Evolutionary conservation across 1,140 invertebrate species (phyloP).

Genomic region (Bombus soroeensis): DNA sequence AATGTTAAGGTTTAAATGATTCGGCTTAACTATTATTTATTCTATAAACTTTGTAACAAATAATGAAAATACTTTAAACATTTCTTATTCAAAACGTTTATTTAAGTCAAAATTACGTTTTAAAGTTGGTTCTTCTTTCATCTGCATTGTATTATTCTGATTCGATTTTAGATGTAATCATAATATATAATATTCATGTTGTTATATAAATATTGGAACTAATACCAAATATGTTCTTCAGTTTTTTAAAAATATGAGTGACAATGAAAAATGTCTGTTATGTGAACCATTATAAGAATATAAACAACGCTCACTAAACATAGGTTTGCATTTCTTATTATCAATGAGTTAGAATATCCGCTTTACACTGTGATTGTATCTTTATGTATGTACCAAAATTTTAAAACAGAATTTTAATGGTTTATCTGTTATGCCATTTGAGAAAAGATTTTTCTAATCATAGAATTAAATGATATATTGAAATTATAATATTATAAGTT

Average conservation of each 20-base stretch:
- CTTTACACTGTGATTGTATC: not conserved
- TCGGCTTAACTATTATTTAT: too few species aligned
- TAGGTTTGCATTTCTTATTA: not conserved
- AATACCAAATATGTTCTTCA: conserved; percentile 3
- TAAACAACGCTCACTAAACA: not conserved
- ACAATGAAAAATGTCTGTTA: not conserved
- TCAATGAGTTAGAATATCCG: conserved; percentile 16
- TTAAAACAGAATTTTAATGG: not conserved
- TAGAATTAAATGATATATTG: not conserved
- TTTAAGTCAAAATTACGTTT: not conserved
- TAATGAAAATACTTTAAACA: too few species aligned
- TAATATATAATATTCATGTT: not conserved
- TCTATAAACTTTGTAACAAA: not conserved
- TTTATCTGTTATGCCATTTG: not conserved
- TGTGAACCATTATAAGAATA: conserved; percentile 1
- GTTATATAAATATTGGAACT: not conserved
- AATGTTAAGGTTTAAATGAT: not conserved
- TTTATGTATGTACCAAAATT: conserved; percentile 15
- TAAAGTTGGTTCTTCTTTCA: not conserved
- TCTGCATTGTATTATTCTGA: not conserved
- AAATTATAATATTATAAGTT: not conserved
- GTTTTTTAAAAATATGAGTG: not conserved
- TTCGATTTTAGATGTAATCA: not conserved
- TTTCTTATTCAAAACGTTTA: too few species aligned
- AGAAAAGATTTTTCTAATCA: not conserved